Base-by-base conservation (phyloP, 2,888 invertebrate genomes). In the Thereva nobilitata region DNA sequence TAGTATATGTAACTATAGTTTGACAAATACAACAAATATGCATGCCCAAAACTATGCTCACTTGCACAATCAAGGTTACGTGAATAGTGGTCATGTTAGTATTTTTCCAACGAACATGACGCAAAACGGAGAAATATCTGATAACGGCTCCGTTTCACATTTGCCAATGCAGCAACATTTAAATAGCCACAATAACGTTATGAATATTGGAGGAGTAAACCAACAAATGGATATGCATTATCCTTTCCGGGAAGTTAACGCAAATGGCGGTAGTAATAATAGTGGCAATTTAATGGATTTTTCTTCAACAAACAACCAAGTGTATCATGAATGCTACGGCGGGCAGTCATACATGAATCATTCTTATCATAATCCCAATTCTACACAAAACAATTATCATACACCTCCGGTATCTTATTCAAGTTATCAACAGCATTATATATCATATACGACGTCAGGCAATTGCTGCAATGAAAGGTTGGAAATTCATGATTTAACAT, bases 161-260 rank as follows among this genome's bases (percentile, higher is more conserved):
- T 40, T 61, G 9, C n/a, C 59, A n/a, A 53, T 53, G 34, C 66
- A 53, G 38, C 66, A 66, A 35, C 47, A 42, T 5, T 42, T 57
- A 37, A 49, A 42, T 52, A 37, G 35, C 23, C 53, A 42, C 41
- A 55, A 35, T 5, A 57, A 38, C 10, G 40, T 42, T 10, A 49
- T 57, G 37, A 57, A 49, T 23, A 63, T 50, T 5, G 44, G 55
- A 5, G n/a, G 55, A 41, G 10, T 54, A 41, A 52, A 42, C 49
- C 68, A 70, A 38, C 66, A 71, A 52, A 45, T 71, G 9, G 70
- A 73, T 64, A 66, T 73, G 42, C 69, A 70, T 41, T 73, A 72
- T 67, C 68, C 69, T 44, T 72, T 70, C 55, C 67, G 72, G 42
- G 70, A 71, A 49, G 71, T 70, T 4, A 70, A 61, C n/a, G 52